These are phyloP conservation scores for Apaloderma vittatum DNA, from an alignment of 2,113 vertebrate species.

Conservation along the genomic window DNA sequence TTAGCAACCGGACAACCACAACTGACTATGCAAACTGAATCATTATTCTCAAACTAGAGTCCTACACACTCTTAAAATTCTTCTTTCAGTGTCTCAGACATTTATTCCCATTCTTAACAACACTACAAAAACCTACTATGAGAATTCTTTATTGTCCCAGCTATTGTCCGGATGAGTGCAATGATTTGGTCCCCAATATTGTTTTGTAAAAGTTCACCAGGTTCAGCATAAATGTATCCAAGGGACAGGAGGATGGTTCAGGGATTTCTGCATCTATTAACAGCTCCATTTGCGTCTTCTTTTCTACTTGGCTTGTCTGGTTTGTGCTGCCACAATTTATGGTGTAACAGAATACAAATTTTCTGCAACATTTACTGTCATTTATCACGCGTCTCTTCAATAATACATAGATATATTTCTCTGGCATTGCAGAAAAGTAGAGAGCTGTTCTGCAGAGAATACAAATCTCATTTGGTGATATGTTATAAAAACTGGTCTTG, in stretches of 20 bases:
- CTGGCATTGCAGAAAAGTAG: neutral
- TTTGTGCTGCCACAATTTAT: neutral
- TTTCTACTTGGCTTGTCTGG: neutral
- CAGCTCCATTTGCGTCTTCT: conserved; percentile 13
- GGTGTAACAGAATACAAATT: neutral
- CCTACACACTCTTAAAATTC: neutral
- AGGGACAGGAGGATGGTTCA: neutral
- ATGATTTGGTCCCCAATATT: neutral
- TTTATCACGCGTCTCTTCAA: neutral
- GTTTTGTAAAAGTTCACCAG: neutral
- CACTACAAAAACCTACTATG: neutral
- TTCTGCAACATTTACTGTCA: neutral
- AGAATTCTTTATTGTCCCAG: neutral
- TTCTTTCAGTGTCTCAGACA: neutral
- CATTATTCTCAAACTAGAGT: neutral
- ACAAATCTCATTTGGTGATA: too few species aligned
- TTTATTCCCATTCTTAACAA: neutral
- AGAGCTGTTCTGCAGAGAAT: too few species aligned
- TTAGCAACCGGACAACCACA: neutral
- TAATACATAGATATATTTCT: neutral
- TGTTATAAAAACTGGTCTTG: neutral
- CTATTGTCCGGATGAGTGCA: neutral
- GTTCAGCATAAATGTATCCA: neutral
- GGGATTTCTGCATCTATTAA: neutral
- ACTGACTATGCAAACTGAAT: conserved; percentile 15